Base-by-base conservation (phyloP, 2,797 vertebrate species). In the Poeciliopsis paucimaculata region DNA sequence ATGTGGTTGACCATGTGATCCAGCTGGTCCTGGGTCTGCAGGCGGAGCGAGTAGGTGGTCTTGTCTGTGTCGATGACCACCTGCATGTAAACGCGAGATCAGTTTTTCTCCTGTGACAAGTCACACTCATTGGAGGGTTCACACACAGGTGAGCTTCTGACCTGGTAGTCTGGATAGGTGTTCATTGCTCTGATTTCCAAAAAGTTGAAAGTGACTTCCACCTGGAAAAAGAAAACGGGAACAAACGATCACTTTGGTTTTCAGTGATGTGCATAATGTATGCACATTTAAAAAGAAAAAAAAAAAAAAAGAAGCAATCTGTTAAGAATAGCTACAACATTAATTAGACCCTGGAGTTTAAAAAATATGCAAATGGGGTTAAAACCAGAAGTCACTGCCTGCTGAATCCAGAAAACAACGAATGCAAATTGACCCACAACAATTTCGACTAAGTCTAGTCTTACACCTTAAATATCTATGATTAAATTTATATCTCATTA, bases 161-260 rank as follows among this genome's bases (percentile, higher is more conserved):
- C 97, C 96, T 97, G 97, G 87, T 96, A 95, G 76, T 97, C 96
- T 83, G 95, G 94, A 77, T 97, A 95, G 0, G 96, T 96, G 91
- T 96, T 97, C 91, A 97, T 96, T 57, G 96, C 94, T 77, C 97
- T 95, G 87, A 98, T 97, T 95, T 98, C 97, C 91, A 98, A 87
- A 82, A 97, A 97, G 91, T 97, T 98, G 94, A 98, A 97, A 9
- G 97, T 97, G 82, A 96, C 95, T 82, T 98, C 97, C 82, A 96
- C 90, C 97, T 98, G 89, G 85, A 85, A 62, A 15, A 41, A 26
- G 85, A 57, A 15, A 45, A n/a, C 7, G 81, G 34, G 0, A 81
- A 46, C n/a, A 78, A 57, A 80, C 46, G 3, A 15, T 71, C 20
- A 43, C 23, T 55, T 47, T 53, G 49, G 12, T 41, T 49, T 16